These are phyloP conservation scores for Apostichopus leukothele DNA, from an alignment of 53 echinoderm and acorn worm genomes.

Conservation along the genomic window DNA sequence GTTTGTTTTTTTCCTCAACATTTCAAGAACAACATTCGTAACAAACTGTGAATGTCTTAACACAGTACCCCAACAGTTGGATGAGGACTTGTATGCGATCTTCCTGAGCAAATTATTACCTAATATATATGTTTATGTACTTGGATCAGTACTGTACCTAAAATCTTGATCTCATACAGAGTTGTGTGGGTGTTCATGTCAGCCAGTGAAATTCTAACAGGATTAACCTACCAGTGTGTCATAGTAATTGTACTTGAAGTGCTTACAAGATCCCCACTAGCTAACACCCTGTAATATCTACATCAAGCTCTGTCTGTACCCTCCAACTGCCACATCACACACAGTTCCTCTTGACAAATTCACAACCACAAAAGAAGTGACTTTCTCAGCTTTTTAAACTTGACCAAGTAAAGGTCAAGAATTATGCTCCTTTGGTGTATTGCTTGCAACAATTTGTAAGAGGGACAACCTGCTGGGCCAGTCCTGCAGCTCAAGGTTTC, in stretches of 20 bases:
- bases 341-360: constrained; percentile 12
- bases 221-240: too few relatives aligned
- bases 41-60: too few relatives aligned
- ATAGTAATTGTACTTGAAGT: too few relatives aligned
- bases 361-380: constrained; percentile 10
- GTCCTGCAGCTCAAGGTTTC: background rate
- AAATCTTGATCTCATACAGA: background rate
- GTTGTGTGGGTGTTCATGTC: background rate
- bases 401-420: constrained; percentile 32
- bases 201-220: background rate
- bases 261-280: background rate
- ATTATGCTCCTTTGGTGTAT: background rate
- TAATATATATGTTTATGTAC: too few relatives aligned
- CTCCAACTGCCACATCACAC: constrained; percentile 2
- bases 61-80: too few relatives aligned
- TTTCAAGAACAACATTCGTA: too few relatives aligned
- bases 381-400: constrained; percentile 22
- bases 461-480: constrained; percentile 27
- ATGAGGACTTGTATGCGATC: too few relatives aligned
- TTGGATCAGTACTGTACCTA: too few relatives aligned
- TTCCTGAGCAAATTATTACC: too few relatives aligned
- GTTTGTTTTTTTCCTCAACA: too few relatives aligned
- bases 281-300: background rate
- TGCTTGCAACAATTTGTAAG: constrained; percentile 42
- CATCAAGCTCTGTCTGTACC: background rate